phyloP scores from a whole-genome alignment of 2,797 vertebrate species.

The Muscicapa comitata region DNA sequence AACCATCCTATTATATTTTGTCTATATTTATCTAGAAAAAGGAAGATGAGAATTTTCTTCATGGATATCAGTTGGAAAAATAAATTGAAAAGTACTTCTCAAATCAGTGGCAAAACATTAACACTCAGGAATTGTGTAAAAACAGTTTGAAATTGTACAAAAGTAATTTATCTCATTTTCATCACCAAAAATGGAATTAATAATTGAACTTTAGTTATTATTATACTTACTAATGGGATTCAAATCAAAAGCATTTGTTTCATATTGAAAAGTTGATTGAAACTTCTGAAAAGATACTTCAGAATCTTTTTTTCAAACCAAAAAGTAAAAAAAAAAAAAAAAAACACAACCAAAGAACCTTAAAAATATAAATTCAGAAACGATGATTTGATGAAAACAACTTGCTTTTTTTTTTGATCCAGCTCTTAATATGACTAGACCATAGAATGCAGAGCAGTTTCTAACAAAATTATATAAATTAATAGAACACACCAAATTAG shows the following conservation, averaged over 20 bases:
- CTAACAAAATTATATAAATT: not conserved
- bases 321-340: not conserved
- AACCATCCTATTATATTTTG: not conserved
- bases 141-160: not conserved
- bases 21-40: not conserved
- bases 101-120: not conserved
- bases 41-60: not conserved
- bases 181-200: not conserved
- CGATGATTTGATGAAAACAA: not conserved
- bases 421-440: not conserved
- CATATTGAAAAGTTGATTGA: not conserved
- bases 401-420: not conserved
- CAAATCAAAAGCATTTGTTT: not conserved
- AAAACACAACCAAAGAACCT: no score
- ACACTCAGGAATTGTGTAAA: not conserved
- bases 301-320: not conserved
- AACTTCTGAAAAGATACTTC: not conserved
- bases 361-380: not conserved
- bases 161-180: not conserved
- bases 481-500: not conserved
- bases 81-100: not conserved
- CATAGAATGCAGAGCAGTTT: not conserved
- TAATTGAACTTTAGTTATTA: not conserved
- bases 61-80: not conserved
- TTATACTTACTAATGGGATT: not conserved